phyloP scores from a whole-genome alignment of 2,888 invertebrate genomes.

The Sialis lutaria region DNA sequence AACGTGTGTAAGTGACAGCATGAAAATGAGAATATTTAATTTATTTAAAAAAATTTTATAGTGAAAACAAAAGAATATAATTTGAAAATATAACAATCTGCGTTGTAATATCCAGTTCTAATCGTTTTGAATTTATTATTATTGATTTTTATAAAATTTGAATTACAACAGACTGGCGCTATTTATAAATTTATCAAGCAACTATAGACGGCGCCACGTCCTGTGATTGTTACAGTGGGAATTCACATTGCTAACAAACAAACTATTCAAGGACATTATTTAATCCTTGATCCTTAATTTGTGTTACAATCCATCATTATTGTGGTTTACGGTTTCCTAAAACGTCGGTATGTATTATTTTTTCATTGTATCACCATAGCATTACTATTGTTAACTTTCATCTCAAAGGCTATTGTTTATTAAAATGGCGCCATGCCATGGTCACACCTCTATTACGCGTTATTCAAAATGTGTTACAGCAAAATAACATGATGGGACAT shows the following conservation, averaged over 20 bases:
- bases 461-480: too few species aligned
- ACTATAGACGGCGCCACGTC: constrained; percentile 5
- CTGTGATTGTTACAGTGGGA: constrained; percentile 10
- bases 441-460: background rate
- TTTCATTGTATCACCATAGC: background rate
- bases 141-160: too few species aligned
- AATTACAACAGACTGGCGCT: background rate
- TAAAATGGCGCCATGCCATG: constrained; percentile 6
- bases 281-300: background rate
- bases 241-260: constrained; percentile 10
- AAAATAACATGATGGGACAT: too few species aligned
- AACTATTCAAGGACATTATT: constrained; percentile 9
- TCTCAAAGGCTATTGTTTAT: constrained; percentile 4
- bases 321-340: background rate
- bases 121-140: too few species aligned
- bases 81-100: too few species aligned
- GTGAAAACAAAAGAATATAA: too few species aligned
- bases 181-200: constrained; percentile 2
- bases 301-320: background rate
- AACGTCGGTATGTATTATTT: background rate
- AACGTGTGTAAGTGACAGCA: too few species aligned
- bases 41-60: too few species aligned
- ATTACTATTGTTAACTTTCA: constrained; percentile 3
- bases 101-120: too few species aligned
- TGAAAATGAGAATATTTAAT: too few species aligned